Evolutionary conservation across 2,888 invertebrate genomes (phyloP), one percentile per base, ranked within the genome.

Genomic region (Lasioglossum vierecki): DNA sequence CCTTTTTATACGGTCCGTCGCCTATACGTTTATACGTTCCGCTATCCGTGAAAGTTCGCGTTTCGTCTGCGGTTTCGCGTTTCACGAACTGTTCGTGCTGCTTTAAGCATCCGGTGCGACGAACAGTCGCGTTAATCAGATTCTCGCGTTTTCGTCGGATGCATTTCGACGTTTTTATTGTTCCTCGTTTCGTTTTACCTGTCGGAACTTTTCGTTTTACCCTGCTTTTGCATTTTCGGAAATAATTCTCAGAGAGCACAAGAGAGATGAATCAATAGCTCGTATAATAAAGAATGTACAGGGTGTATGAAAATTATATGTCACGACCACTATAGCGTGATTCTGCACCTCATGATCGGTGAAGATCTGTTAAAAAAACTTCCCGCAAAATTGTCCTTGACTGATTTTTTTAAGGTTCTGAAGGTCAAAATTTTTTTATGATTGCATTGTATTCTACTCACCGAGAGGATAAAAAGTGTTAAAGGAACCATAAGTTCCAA

Each of bases 101-200:
- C 57, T 57, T 57, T 57, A n/a, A 57, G 57, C 57, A n/a, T n/a
- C 57, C 57, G 57, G n/a, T n/a, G 22, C 35, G 72, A 26, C 66
- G 4, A 76, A 72, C 71, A 46, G 66, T 81, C 57, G 66, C 72
- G 57, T 76, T 63, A 76, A 80, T 80, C 73, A 76, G 57, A 66
- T 46, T 57, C 76, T 46, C 35, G 49, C 74, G 49, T 35, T n/a
- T 44, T 66, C 26, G 39, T 30, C 60, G 26, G 15, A 15, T 1
- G 60, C 60, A 6, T 26, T 26, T 26, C 22, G 60, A 60, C 60
- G 60, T 26, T 60, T 60, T n/a, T 60, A 60, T 60, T 60, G 11
- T 11, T n/a, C 26, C 60, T 5, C 26, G 2, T 26, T 15, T 26
- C 30, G 26, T 60, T 60, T 30, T 5, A 6, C 2, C 13, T 2